Evolutionary conservation across 2,888 invertebrate species (phyloP).

Genomic region (Patella depressa): DNA sequence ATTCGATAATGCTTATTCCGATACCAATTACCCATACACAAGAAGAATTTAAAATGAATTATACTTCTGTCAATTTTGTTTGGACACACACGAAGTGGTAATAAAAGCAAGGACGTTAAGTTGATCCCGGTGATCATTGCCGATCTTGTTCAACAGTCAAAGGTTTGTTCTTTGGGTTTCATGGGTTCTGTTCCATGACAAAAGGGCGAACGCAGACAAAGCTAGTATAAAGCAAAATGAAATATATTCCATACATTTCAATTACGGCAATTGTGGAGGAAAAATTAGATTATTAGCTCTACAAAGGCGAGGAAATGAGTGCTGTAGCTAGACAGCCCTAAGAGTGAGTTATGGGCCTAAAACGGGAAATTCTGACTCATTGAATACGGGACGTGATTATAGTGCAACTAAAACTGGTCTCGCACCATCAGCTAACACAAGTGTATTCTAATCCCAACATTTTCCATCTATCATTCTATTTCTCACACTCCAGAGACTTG

Average conservation of each 20-base stretch:
- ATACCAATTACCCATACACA: no score
- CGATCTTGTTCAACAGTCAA: background rate
- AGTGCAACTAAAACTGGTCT: background rate
- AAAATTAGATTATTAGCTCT: constrained; percentile 6
- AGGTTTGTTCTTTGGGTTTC: background rate
- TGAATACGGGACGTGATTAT: constrained; percentile 10
- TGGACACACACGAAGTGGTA: no score
- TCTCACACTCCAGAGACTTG: constrained; percentile 1
- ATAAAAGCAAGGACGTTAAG: no score
- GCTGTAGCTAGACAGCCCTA: background rate
- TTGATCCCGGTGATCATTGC: no score
- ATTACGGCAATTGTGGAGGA: background rate
- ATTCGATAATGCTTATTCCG: no score
- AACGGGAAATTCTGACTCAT: constrained; percentile 1
- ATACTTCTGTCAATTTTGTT: no score
- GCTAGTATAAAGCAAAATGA: no score
- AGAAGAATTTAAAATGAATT: no score
- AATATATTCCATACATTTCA: constrained; percentile 13
- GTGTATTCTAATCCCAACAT: constrained; percentile 4
- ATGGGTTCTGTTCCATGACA: background rate
- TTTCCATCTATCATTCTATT: constrained; percentile 3
- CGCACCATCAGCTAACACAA: background rate
- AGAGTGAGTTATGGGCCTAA: background rate
- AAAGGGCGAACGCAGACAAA: background rate
- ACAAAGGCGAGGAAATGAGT: constrained; percentile 13